These are phyloP conservation scores for Phrynosoma platyrhinos DNA, from an alignment of 2,113 vertebrate genomes.

Conservation along the genomic window DNA sequence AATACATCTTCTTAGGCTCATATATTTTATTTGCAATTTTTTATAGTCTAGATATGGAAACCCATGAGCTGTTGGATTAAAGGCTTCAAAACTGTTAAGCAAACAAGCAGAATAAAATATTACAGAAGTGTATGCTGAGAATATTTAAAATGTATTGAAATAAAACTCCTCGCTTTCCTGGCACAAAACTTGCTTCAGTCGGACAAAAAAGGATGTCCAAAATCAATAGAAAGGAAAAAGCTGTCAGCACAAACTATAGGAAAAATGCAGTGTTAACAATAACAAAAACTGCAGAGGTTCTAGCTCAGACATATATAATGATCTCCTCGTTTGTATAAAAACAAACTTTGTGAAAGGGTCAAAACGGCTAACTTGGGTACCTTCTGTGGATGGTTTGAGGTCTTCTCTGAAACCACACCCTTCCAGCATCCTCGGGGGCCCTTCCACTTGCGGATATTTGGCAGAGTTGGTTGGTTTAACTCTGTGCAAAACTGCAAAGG, in stretches of 20 bases:
- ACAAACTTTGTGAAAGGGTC: background rate
- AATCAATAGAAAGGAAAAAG: slow-evolving; percentile 12
- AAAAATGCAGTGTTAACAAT: slow-evolving; percentile 26
- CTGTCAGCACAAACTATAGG: slow-evolving; percentile 23
- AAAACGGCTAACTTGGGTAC: slow-evolving; percentile 66
- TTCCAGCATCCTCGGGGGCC: slow-evolving; percentile 90
- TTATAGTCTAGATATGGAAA: background rate
- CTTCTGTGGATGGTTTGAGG: slow-evolving; percentile 81
- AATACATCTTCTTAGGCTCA: background rate
- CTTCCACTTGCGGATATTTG: slow-evolving; percentile 91
- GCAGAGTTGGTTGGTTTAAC: slow-evolving; percentile 89
- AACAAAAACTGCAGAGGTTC: slow-evolving; percentile 30
- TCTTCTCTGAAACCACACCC: slow-evolving; percentile 84
- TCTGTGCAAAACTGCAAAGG: slow-evolving; percentile 89
- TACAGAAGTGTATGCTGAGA: too few relatives aligned
- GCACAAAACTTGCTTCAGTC: background rate
- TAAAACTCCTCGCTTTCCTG: slow-evolving; percentile 12
- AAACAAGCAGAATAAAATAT: background rate
- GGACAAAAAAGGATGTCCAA: slow-evolving; percentile 7
- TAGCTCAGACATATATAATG: slow-evolving; percentile 40
- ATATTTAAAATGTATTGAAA: background rate
- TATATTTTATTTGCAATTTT: background rate
- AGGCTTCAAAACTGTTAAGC: background rate
- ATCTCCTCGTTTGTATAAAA: background rate
- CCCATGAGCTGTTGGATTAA: background rate